A percentile compares a stretch with the other conserved stretches of the same genome.
These are phyloP conservation scores for Temnothorax unifasciatus DNA, from an alignment of 2,888 invertebrate species.

Conservation along the genomic window DNA sequence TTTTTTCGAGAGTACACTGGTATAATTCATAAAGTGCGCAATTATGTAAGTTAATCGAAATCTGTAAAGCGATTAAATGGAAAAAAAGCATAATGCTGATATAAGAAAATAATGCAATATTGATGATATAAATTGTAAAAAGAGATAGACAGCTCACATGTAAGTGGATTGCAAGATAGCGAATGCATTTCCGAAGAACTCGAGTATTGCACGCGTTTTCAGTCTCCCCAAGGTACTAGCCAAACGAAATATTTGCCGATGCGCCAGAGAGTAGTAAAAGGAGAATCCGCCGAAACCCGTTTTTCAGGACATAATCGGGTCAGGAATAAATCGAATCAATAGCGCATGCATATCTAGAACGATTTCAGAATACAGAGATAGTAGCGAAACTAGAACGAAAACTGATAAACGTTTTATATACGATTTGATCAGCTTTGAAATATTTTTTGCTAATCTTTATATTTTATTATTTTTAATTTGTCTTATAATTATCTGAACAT, in stretches of 20 bases:
- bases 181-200: constrained; percentile 57
- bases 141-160: constrained; percentile 49
- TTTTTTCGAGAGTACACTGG: neutral
- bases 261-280: neutral
- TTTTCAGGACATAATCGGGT: constrained; percentile 48
- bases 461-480: neutral
- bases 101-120: neutral
- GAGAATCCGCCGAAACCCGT: constrained; percentile 19
- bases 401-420: neutral
- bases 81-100: constrained; percentile 21
- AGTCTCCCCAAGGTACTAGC: neutral
- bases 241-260: constrained; percentile 47
- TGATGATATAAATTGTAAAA: constrained; percentile 6
- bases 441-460: neutral
- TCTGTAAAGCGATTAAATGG: neutral
- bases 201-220: constrained; percentile 60
- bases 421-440: neutral
- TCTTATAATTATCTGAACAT: neutral
- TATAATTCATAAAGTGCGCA: neutral
- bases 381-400: neutral
- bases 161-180: constrained; percentile 63
- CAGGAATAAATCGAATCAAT: constrained; percentile 45
- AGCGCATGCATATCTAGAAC: constrained; percentile 4
- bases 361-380: constrained; percentile 18
- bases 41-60: neutral